Conservation (phyloP, 2,888 invertebrate genomes). For the Scaptomyza polygonia region DNA sequence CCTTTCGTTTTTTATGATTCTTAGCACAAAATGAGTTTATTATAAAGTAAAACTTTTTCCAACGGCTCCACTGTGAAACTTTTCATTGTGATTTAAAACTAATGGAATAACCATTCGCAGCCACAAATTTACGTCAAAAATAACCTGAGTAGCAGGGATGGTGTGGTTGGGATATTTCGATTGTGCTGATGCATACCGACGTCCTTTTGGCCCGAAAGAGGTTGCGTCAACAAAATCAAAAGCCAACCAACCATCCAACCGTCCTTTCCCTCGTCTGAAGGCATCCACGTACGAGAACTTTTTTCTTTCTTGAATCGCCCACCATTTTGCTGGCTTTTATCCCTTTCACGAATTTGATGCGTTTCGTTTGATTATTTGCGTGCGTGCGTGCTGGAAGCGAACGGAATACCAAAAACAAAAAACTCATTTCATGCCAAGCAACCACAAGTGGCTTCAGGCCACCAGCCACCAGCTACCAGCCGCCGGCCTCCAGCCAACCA, state of each 20-base stretch:
- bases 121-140: slow-evolving; percentile 46
- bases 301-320: slow-evolving; percentile 52
- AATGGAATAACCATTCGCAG: slow-evolving; percentile 57
- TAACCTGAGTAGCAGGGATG: slow-evolving; percentile 37
- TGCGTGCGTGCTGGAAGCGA: slow-evolving; percentile 54
- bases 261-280: slow-evolving; percentile 3
- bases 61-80: slow-evolving; percentile 45
- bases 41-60: too few species aligned
- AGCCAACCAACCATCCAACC: slow-evolving; percentile 5
- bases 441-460: slow-evolving; percentile 70
- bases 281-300: slow-evolving; percentile 40
- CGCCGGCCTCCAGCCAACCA: slow-evolving; percentile 32
- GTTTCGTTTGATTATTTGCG: slow-evolving; percentile 77
- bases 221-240: slow-evolving; percentile 62
- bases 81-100: slow-evolving; percentile 52
- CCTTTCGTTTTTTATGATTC: too few species aligned
- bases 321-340: slow-evolving; percentile 68
- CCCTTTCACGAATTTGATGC: slow-evolving; percentile 76
- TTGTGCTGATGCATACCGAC: slow-evolving; percentile 4
- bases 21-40: too few species aligned
- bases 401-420: slow-evolving; percentile 43
- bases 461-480: slow-evolving; percentile 8
- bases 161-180: slow-evolving; percentile 20
- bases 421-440: slow-evolving; percentile 68
- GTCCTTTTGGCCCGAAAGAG: slow-evolving; percentile 18